phyloP scores from a whole-genome alignment of 2,888 invertebrate species.

The Acronicta alni region DNA sequence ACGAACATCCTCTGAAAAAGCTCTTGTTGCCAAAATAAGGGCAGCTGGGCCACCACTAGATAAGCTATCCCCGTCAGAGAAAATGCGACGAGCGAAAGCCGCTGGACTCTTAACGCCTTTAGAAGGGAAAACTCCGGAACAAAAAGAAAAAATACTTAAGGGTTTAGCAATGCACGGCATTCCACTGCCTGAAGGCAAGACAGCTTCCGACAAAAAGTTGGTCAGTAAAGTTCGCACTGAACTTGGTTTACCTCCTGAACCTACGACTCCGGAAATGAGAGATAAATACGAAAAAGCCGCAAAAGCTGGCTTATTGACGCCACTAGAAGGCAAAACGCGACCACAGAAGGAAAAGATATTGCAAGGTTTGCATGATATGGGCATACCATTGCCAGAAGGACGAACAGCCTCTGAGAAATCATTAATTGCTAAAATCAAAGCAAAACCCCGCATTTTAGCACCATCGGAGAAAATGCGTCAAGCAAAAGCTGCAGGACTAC shows the following conservation, averaged over 20 bases:
- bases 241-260: constrained; percentile 20
- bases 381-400: constrained; percentile 56
- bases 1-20: constrained; percentile 24
- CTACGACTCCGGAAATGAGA: constrained; percentile 36
- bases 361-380: constrained; percentile 34
- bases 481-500: constrained; percentile 19
- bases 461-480: constrained; percentile 34
- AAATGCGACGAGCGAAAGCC: constrained; percentile 19
- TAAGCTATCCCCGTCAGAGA: constrained; percentile 13
- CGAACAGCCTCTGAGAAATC: constrained; percentile 20
- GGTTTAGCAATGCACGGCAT: constrained; percentile 50
- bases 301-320: constrained; percentile 50
- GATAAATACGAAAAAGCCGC: constrained; percentile 52
- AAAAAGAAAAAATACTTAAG: constrained; percentile 57
- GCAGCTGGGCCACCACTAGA: neutral
- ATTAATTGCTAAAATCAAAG: constrained; percentile 35
- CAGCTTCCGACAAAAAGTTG: constrained; percentile 53
- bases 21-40: constrained; percentile 16
- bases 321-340: constrained; percentile 51
- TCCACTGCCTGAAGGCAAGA: constrained; percentile 56
- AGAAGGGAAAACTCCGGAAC: constrained; percentile 48
- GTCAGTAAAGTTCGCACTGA: constrained; percentile 38
- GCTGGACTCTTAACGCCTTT: constrained; percentile 45
- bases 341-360: constrained; percentile 53
- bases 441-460: constrained; percentile 38